A percentile compares a stretch with the other conserved stretches of the same genome.
Conservation (phyloP, 2,888 invertebrate genomes). For the Theristus sp. region DNA sequence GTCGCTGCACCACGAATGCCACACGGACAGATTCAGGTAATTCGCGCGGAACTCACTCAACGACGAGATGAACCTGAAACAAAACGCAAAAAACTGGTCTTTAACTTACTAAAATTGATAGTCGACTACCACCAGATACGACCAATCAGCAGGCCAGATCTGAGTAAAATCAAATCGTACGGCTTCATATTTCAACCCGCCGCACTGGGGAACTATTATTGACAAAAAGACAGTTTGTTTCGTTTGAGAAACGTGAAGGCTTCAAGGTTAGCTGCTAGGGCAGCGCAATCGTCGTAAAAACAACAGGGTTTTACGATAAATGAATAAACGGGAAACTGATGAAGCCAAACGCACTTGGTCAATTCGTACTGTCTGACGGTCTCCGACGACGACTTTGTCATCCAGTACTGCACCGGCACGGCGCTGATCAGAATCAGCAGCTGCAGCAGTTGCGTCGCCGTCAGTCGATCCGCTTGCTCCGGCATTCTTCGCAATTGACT, state of each 20-base stretch:
- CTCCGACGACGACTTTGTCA: slow-evolving; percentile 17
- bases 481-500: neutral
- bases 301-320: too few relatives aligned
- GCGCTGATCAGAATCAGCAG: slow-evolving; percentile 26
- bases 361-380: slow-evolving; percentile 1
- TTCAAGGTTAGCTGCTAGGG: too few relatives aligned
- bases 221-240: too few relatives aligned
- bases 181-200: too few relatives aligned
- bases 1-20: slow-evolving; percentile 2
- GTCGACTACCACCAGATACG: too few relatives aligned
- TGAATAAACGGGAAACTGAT: too few relatives aligned
- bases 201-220: too few relatives aligned
- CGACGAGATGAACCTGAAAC: slow-evolving; percentile 1
- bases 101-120: too few relatives aligned
- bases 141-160: too few relatives aligned
- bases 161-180: too few relatives aligned
- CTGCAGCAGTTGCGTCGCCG: slow-evolving; percentile 16
- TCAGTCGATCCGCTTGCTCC: neutral
- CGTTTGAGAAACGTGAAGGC: neutral
- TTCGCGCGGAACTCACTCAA: neutral
- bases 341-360: neutral
- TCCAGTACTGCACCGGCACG: slow-evolving; percentile 29
- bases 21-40: neutral
- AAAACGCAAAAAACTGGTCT: too few relatives aligned
- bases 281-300: too few relatives aligned